Percentiles rank a stretch among this genome's conserved stretches.
Evolutionary conservation across 2,113 vertebrate genomes (phyloP).

Genomic region (Cathartes aura): DNA sequence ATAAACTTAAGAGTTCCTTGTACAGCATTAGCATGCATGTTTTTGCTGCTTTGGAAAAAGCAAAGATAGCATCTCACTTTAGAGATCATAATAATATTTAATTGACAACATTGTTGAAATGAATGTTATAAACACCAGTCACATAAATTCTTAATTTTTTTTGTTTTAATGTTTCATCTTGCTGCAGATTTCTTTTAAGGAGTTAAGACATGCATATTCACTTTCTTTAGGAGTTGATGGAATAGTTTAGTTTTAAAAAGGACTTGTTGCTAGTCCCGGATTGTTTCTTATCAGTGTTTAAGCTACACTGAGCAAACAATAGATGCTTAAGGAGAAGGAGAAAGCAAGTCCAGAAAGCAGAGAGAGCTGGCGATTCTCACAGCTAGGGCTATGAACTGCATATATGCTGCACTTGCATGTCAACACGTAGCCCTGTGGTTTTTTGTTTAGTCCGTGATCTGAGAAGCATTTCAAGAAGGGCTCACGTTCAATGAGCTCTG

Average conservation of each 20-base stretch:
- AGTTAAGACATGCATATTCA: background rate
- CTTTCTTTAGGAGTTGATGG: background rate
- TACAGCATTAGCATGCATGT: background rate
- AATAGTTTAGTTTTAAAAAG: background rate
- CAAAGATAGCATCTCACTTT: constrained; percentile 27
- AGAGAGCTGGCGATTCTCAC: background rate
- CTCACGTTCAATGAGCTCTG: background rate
- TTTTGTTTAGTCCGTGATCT: background rate
- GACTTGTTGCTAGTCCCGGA: background rate
- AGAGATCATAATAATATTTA: constrained; percentile 29
- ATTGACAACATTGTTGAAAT: constrained; percentile 33
- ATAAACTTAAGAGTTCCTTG: background rate
- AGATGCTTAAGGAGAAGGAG: background rate
- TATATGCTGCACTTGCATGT: fast-evolving
- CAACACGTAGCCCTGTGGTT: background rate
- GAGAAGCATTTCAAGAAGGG: background rate
- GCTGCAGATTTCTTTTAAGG: background rate
- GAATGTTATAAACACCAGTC: constrained; percentile 6
- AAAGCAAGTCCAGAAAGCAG: background rate
- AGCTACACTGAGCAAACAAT: background rate
- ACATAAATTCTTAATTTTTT: background rate
- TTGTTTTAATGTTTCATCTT: constrained; percentile 11
- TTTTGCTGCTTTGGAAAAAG: constrained; percentile 23
- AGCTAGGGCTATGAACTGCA: background rate
- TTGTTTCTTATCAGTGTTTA: background rate